These are phyloP conservation scores for Zaprionus lachaisei DNA, from an alignment of 1,140 invertebrate genomes.

Conservation along the genomic window DNA sequence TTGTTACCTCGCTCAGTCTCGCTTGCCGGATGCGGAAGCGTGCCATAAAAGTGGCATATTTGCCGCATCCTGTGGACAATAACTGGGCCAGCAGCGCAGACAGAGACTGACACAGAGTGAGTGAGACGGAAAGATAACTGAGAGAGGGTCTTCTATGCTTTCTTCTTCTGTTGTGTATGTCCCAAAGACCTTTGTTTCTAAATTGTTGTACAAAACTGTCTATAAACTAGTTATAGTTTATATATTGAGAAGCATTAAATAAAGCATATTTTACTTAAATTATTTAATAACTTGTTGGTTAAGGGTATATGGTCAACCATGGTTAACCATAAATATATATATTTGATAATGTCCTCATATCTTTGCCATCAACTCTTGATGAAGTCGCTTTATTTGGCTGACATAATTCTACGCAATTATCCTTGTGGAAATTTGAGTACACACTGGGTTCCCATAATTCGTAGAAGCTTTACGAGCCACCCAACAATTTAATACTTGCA, in stretches of 20 bases:
- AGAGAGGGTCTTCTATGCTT: too few species aligned
- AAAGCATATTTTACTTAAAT: not conserved
- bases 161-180: too few species aligned
- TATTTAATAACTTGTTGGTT: not conserved
- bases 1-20: slow-evolving; percentile 47
- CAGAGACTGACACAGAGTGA: not conserved
- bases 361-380: too few species aligned
- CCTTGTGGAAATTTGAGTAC: slow-evolving; percentile 1
- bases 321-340: not conserved
- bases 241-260: not conserved
- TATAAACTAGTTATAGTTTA: too few species aligned
- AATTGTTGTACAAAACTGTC: too few species aligned
- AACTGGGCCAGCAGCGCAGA: slow-evolving; percentile 44
- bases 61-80: slow-evolving; percentile 78
- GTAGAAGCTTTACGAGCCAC: slow-evolving; percentile 23
- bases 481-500: slow-evolving; percentile 30
- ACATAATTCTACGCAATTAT: not conserved
- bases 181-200: too few species aligned
- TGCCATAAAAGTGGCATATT: slow-evolving; percentile 77
- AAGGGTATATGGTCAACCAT: not conserved
- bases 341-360: not conserved
- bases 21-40: slow-evolving; percentile 62
- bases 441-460: slow-evolving; percentile 21
- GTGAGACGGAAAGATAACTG: not conserved
- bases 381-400: not conserved